Percentiles rank a stretch among this genome's conserved stretches.
These are phyloP conservation scores for Poeciliopsis infans DNA, from an alignment of 2,797 vertebrate genomes.

Conservation along the genomic window DNA sequence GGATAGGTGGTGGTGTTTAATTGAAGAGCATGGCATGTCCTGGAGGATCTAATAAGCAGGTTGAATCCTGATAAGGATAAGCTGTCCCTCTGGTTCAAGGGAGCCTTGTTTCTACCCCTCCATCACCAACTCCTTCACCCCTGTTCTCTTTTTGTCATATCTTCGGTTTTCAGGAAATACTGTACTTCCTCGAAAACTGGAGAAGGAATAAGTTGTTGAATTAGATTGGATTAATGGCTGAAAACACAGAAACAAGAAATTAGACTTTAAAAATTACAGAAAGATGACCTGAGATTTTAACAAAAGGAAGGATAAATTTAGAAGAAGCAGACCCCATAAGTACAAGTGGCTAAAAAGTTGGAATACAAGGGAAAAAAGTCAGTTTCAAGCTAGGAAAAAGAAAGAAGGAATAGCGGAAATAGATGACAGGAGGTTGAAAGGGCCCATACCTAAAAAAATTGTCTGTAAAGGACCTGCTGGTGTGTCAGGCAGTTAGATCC, in stretches of 20 bases:
- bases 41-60: slow-evolving; percentile 84
- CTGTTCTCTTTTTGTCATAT: slow-evolving; percentile 19
- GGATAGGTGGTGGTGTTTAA: slow-evolving; percentile 73
- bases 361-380: background rate
- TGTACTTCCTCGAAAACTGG: slow-evolving; percentile 51
- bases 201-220: slow-evolving; percentile 44
- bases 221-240: slow-evolving; percentile 30
- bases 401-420: slow-evolving; percentile 9
- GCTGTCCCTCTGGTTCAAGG: slow-evolving; percentile 80
- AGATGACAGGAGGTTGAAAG: slow-evolving; percentile 53
- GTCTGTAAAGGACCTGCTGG: slow-evolving; percentile 74
- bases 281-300: background rate
- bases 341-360: slow-evolving; percentile 4
- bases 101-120: slow-evolving; percentile 67
- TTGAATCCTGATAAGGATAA: slow-evolving; percentile 84
- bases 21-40: slow-evolving; percentile 73
- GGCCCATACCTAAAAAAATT: slow-evolving; percentile 65
- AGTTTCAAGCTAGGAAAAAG: slow-evolving; percentile 18
- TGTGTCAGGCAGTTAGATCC: slow-evolving; percentile 71
- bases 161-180: slow-evolving; percentile 58
- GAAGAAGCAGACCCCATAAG: slow-evolving; percentile 7
- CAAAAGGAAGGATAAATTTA: background rate
- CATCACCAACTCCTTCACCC: slow-evolving; percentile 12
- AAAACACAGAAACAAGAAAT: slow-evolving; percentile 5
- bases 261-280: background rate